Evolutionary conservation across 2,113 vertebrate genomes (phyloP), one percentile per base, ranked within the genome.

Genomic region (Cisticola juncidis): DNA sequence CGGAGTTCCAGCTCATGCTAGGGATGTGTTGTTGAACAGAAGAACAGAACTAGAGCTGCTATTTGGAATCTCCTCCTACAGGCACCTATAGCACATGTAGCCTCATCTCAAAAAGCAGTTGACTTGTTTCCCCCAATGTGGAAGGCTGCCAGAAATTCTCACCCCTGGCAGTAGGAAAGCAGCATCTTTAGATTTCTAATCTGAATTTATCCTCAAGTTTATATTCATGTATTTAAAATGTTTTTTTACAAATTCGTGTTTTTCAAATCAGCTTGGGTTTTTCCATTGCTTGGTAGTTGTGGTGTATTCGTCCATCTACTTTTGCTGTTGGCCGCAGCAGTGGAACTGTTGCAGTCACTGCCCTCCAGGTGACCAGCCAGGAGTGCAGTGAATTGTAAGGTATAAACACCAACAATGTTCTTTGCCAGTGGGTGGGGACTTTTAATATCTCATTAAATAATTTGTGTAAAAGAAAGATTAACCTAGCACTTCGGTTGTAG

Each of bases 31-130:
- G 38, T 50, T 80, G 42, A 42, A 31, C 1, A 53, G 57, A 79
- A 58, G 62, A 69, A 29, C 21, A 71, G 51, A 57, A 45, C 42
- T 22, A 24, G 24, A 65, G 35, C 72, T 73, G 38, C 47, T 47
- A 0, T 26, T n/a, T 0, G 0, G 36, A 38, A 42, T 11, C 25
- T 90, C 5, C 31, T 69, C 28, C 18, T 48, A 14, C 21, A 58
- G 54, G 33, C 48, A 22, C 16, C 35, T n/a, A 0, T 57, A 8
- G 58, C 23, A 16, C 35, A 15, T 0, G 0, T 16, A 35, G 44
- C 44, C 38, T 60, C 48, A 31, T 74, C 57, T 81, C 48, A 91
- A 91, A 81, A 84, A 71, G 3, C 61, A 51, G 5, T 22, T 79
- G 26, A 68, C 28, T 33, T 84, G 9, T 87, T 79, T 65, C 53